Conservation (phyloP, 2,797 vertebrate genomes). For the Pseudochaenichthys georgianus region DNA sequence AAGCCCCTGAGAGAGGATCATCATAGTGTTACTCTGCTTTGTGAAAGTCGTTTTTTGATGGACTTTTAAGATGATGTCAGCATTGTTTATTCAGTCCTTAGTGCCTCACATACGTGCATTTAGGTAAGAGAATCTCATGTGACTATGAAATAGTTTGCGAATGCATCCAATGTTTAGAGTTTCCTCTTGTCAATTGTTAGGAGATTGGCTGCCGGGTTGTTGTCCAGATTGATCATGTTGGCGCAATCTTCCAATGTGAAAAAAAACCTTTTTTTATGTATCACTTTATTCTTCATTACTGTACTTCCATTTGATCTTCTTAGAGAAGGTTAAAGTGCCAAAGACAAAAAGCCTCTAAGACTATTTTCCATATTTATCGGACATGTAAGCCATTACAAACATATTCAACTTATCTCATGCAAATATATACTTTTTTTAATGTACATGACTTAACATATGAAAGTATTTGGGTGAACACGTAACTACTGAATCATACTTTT, state of each 20-base stretch:
- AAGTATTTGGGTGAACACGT: slow-evolving; percentile 64
- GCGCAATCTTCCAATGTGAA: slow-evolving; percentile 52
- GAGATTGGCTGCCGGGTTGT: slow-evolving; percentile 6
- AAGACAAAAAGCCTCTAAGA: slow-evolving; percentile 41
- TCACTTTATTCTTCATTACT: slow-evolving; percentile 33
- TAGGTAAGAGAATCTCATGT: slow-evolving; percentile 25
- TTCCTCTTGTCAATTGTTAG: slow-evolving; percentile 15
- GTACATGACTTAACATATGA: slow-evolving; percentile 49
- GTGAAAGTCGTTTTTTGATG: slow-evolving; percentile 44
- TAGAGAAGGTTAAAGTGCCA: slow-evolving; percentile 24
- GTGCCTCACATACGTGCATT: slow-evolving; percentile 47
- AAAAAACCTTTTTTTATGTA: slow-evolving; percentile 24
- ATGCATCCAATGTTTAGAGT: slow-evolving; percentile 19
- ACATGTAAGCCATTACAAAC: slow-evolving; percentile 26
- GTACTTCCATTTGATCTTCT: slow-evolving; percentile 34
- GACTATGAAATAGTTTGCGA: slow-evolving; percentile 18
- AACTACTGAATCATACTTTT: slow-evolving; percentile 78
- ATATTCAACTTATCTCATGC: slow-evolving; percentile 28
- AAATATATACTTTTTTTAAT: slow-evolving; percentile 45
- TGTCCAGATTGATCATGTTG: slow-evolving; percentile 25
- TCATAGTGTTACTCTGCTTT: slow-evolving; percentile 44
- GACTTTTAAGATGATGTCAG: slow-evolving; percentile 26
- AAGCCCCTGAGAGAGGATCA: slow-evolving; percentile 45
- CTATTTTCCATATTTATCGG: slow-evolving; percentile 30
- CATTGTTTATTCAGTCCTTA: slow-evolving; percentile 8